These are phyloP conservation scores for Azemiops feae DNA, from an alignment of 2,113 vertebrate genomes.

Conservation along the genomic window DNA sequence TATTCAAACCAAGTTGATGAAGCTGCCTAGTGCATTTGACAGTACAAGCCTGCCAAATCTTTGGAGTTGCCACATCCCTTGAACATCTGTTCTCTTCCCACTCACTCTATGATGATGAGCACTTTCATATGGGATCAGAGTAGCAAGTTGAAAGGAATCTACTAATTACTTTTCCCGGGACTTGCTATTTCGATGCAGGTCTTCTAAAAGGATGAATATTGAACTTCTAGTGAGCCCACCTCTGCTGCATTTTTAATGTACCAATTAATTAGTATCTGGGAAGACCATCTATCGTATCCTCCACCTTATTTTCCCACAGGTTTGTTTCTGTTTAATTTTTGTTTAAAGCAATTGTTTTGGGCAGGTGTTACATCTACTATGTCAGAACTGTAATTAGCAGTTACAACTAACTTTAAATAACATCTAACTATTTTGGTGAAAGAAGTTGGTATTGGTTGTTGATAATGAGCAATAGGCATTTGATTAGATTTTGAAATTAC, in stretches of 20 bases:
- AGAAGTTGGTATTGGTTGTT: neutral
- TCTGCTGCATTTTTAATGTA: neutral
- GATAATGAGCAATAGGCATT: conserved; percentile 14
- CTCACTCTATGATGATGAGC: neutral
- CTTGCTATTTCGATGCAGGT: neutral
- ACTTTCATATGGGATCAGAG: neutral
- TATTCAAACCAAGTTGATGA: neutral
- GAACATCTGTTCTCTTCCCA: neutral
- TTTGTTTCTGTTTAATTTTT: neutral
- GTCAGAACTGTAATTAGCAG: neutral
- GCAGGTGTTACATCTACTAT: neutral
- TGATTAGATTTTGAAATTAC: conserved; percentile 31
- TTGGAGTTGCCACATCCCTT: neutral
- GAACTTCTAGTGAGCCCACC: neutral
- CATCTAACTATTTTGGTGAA: conserved; percentile 16
- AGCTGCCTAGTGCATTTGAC: neutral
- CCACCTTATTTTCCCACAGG: neutral
- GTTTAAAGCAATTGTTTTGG: neutral
- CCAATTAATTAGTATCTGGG: neutral
- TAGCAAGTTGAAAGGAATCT: neutral
- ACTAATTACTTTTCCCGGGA: neutral
- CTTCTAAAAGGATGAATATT: neutral
- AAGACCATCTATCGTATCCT: neutral
- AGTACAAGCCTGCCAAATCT: neutral
- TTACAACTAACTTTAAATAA: neutral